Conservation (phyloP, 2,888 invertebrate genomes). For the Pandemis heparana region DNA sequence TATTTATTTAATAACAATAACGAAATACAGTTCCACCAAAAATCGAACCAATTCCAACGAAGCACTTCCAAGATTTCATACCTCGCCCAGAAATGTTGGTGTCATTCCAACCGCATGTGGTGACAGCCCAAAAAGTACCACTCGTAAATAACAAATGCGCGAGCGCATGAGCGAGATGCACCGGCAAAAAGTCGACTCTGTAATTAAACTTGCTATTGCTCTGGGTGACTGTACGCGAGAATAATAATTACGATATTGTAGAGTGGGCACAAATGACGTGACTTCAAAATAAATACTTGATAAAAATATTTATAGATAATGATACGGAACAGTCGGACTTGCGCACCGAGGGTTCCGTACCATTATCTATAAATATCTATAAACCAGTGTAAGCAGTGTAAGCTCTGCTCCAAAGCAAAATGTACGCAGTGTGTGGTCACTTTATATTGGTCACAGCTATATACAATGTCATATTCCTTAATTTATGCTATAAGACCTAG, state of each 20-base stretch:
- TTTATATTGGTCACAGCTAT: too few species aligned
- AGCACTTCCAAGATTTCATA: conserved; percentile 50
- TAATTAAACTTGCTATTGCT: conserved; percentile 73
- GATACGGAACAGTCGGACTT: too few species aligned
- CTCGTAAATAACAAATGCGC: conserved; percentile 80
- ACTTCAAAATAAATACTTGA: too few species aligned
- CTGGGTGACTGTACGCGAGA: conserved; percentile 49
- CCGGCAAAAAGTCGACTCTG: conserved; percentile 66
- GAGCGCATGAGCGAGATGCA: conserved; percentile 63
- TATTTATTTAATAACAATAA: too few species aligned
- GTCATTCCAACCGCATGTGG: conserved; percentile 65
- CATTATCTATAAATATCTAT: too few species aligned
- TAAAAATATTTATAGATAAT: too few species aligned
- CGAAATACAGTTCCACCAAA: background rate
- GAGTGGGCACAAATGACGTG: conserved; percentile 12
- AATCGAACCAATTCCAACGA: conserved; percentile 36
- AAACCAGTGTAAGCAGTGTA: too few species aligned
- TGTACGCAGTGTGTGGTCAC: too few species aligned
- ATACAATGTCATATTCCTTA: too few species aligned
- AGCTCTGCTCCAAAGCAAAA: too few species aligned
- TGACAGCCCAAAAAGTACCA: conserved; percentile 72
- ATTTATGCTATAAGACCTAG: too few species aligned
- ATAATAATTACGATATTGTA: background rate
- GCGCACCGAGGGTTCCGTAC: too few species aligned
- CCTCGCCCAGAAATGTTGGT: conserved; percentile 59